These are phyloP conservation scores for Epinotia bilunana DNA, from an alignment of 2,888 invertebrate species.

Conservation along the genomic window DNA sequence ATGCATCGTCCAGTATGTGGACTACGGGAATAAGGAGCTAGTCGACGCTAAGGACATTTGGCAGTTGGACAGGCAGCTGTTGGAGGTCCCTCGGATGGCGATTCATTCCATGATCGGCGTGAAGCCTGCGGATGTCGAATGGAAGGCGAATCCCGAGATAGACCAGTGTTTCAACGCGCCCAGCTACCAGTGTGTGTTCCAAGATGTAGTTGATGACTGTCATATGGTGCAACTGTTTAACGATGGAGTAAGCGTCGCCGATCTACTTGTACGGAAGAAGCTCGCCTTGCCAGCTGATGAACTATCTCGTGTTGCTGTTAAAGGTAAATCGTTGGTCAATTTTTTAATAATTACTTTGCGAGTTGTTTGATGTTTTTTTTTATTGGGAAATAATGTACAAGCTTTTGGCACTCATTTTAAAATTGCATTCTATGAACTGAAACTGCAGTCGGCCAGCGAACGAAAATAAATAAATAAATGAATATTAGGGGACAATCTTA, in stretches of 20 bases:
- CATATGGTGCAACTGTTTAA: slow-evolving; percentile 78
- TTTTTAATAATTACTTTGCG: too few species aligned
- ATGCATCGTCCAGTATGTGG: slow-evolving; percentile 89
- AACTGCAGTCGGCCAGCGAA: too few species aligned
- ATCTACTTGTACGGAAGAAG: slow-evolving; percentile 77
- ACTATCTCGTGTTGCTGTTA: slow-evolving; percentile 72
- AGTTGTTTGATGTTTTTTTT: too few species aligned
- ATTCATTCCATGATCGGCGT: slow-evolving; percentile 86
- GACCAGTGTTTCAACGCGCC: slow-evolving; percentile 85
- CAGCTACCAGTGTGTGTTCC: slow-evolving; percentile 84
- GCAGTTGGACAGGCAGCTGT: slow-evolving; percentile 87
- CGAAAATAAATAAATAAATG: too few species aligned
- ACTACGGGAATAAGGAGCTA: slow-evolving; percentile 89
- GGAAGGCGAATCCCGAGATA: slow-evolving; percentile 83
- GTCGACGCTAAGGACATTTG: slow-evolving; percentile 87
- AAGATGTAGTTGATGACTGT: slow-evolving; percentile 71
- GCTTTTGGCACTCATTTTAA: too few species aligned
- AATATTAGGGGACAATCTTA: too few species aligned
- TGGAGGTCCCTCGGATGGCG: slow-evolving; percentile 88
- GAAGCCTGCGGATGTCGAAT: slow-evolving; percentile 82
- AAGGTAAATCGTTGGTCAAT: slow-evolving; percentile 61
- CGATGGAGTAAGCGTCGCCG: slow-evolving; percentile 77
- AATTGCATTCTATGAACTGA: too few species aligned
- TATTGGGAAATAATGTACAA: too few species aligned
- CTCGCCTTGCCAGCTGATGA: slow-evolving; percentile 73